These are phyloP conservation scores for Andrena bicolor DNA, from an alignment of 2,888 invertebrate genomes.

Conservation along the genomic window DNA sequence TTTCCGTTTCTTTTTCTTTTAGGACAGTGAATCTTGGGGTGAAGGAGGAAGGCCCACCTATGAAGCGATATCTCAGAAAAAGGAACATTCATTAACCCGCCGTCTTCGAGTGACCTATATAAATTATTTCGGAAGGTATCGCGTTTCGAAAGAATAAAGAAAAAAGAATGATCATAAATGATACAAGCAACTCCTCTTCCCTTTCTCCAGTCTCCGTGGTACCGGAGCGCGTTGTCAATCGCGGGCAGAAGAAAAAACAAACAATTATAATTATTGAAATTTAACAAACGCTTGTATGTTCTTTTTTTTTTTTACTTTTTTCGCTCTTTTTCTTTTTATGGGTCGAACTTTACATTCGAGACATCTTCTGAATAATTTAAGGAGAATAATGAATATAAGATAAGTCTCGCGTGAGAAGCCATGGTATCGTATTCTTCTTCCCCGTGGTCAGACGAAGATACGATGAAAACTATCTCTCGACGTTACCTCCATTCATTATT, in stretches of 20 bases:
- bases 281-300: conserved; percentile 44
- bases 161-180: conserved; percentile 38
- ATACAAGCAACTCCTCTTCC: conserved; percentile 34
- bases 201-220: conserved; percentile 12
- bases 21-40: conserved; percentile 74
- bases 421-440: conserved; percentile 73
- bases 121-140: conserved; percentile 67
- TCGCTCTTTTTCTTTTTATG: conserved; percentile 7
- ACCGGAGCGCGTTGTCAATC: conserved; percentile 26
- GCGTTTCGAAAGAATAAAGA: conserved; percentile 62
- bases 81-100: conserved; percentile 73
- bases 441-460: conserved; percentile 39
- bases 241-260: conserved; percentile 27
- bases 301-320: conserved; percentile 16
- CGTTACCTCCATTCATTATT: conserved; percentile 77
- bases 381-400: conserved; percentile 79
- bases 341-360: conserved; percentile 25
- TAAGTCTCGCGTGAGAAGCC: conserved; percentile 65
- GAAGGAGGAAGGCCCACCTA: conserved; percentile 73
- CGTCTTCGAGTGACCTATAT: conserved; percentile 70
- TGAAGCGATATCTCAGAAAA: conserved; percentile 76
- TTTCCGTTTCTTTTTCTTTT: conserved; percentile 37
- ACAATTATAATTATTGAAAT: conserved; percentile 35
- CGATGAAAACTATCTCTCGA: conserved; percentile 65
- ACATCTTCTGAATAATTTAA: conserved; percentile 33